Percentiles rank a stretch among this genome's conserved stretches.
phyloP scores from a whole-genome alignment of 2,113 vertebrate species.

The Pogona vitticeps region DNA sequence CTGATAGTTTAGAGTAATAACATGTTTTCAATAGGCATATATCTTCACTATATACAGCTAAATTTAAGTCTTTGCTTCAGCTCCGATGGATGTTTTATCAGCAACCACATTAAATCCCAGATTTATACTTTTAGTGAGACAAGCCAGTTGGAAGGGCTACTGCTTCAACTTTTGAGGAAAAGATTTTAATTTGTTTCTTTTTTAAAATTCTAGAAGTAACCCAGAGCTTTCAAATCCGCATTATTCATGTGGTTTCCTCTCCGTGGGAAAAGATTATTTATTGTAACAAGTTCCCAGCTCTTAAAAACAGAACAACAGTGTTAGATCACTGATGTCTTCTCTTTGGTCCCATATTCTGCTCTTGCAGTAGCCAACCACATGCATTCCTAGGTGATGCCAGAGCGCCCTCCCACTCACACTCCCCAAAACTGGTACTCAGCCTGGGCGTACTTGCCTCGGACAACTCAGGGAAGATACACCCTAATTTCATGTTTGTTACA shows the following conservation, averaged over 20 bases:
- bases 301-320: not conserved
- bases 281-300: not conserved
- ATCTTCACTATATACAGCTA: conserved; percentile 46
- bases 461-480: no score
- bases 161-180: conserved; percentile 43
- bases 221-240: not conserved
- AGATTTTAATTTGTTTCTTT: not conserved
- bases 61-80: conserved; percentile 40
- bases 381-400: no score
- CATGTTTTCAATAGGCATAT: conserved; percentile 36
- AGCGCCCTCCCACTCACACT: not conserved
- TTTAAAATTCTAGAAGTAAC: not conserved
- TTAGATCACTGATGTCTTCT: not conserved
- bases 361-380: not conserved
- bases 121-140: conserved; percentile 56
- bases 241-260: conserved; percentile 23
- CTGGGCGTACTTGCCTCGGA: no score
- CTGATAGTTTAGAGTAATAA: conserved; percentile 37
- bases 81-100: conserved; percentile 64
- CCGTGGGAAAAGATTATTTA: conserved; percentile 21
- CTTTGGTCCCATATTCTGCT: not conserved
- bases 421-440: not conserved
- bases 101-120: conserved; percentile 50
- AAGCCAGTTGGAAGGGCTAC: conserved; percentile 31
- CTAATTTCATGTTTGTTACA: no score